Percentiles rank a stretch among this genome's conserved stretches.
Conservation (phyloP, 2,888 invertebrate genomes). For the Calliphora vomitoria region DNA sequence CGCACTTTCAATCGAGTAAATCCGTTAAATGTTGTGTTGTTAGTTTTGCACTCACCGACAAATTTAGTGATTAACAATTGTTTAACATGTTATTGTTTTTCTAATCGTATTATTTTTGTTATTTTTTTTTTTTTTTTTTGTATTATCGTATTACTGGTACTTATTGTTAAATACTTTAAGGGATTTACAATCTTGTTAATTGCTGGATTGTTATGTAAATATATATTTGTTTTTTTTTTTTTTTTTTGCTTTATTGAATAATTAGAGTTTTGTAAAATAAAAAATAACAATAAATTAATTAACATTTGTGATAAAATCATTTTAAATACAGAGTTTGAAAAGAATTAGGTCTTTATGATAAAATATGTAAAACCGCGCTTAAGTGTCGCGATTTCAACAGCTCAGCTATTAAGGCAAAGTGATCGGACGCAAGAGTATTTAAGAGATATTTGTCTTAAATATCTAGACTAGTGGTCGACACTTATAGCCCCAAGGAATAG, state of each 20-base stretch:
- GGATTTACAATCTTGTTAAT: constrained; percentile 6
- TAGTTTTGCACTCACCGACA: constrained; percentile 10
- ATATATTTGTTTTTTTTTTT: neutral
- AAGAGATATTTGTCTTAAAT: too few species aligned
- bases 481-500: too few species aligned
- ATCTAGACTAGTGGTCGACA: too few species aligned
- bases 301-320: neutral
- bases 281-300: constrained; percentile 12
- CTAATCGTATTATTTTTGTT: neutral
- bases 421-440: too few species aligned
- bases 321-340: neutral
- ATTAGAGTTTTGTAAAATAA: neutral
- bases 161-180: neutral
- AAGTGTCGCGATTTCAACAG: too few species aligned
- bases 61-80: constrained; percentile 33
- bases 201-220: neutral
- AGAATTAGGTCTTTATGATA: neutral
- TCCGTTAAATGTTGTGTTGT: constrained; percentile 14
- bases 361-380: too few species aligned
- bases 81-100: constrained; percentile 33
- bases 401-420: too few species aligned
- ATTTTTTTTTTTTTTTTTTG: constrained; percentile 3
- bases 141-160: neutral
- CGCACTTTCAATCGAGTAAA: constrained; percentile 27
- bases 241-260: neutral